Evolutionary conservation across 2,113 vertebrate species (phyloP).

Genomic region (Tor tambroides): DNA sequence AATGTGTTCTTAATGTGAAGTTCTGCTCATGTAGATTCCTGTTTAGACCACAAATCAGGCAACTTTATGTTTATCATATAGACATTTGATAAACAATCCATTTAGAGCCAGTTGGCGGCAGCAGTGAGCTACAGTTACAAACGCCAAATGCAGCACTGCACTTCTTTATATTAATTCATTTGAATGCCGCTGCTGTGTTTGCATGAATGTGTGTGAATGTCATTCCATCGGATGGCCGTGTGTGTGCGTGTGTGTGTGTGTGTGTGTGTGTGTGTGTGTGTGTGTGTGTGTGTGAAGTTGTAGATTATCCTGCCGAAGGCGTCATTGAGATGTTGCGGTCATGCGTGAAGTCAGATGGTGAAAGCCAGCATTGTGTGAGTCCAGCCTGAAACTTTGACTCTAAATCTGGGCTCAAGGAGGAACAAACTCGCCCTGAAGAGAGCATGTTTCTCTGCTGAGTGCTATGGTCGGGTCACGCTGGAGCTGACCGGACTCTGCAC

Average conservation of each 20-base stretch:
- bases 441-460: neutral
- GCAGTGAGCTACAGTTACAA: slow-evolving; percentile 1
- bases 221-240: neutral
- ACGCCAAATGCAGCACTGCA: neutral
- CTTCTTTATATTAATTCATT: slow-evolving; percentile 4
- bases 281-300: slow-evolving; percentile 22
- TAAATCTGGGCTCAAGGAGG: slow-evolving; percentile 29
- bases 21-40: neutral
- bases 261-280: neutral
- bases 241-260: neutral
- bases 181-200: neutral
- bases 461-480: neutral
- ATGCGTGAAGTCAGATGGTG: slow-evolving; percentile 43
- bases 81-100: neutral
- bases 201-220: slow-evolving; percentile 32
- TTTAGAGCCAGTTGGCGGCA: neutral
- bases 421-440: neutral
- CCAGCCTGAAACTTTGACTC: slow-evolving; percentile 27
- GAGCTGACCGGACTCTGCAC: slow-evolving; percentile 1
- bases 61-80: neutral
- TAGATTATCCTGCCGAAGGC: slow-evolving; percentile 36
- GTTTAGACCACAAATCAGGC: neutral
- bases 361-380: slow-evolving; percentile 36
- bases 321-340: slow-evolving; percentile 35
- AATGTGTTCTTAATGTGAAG: neutral